Percentiles rank a stretch among this genome's conserved stretches.
These are phyloP conservation scores for Paralichthys olivaceus DNA, from an alignment of 2,113 vertebrate genomes.

Conservation along the genomic window DNA sequence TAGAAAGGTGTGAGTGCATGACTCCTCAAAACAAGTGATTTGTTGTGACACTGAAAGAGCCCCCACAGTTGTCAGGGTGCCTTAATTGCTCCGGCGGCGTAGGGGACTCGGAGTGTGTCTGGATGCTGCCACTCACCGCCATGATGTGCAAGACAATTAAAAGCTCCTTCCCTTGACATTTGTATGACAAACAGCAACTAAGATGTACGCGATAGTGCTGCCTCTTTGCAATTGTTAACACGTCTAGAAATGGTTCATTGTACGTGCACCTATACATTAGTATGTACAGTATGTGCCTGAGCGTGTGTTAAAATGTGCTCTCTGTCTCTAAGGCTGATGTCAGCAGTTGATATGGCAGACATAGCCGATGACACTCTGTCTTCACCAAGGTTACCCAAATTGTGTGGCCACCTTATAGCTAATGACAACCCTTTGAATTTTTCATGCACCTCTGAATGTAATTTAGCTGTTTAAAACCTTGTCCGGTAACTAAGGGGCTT, in stretches of 20 bases:
- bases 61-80: constrained; percentile 71
- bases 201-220: constrained; percentile 91
- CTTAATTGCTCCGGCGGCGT: constrained; percentile 81
- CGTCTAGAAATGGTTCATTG: constrained; percentile 71
- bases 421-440: constrained; percentile 92
- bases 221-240: constrained; percentile 92
- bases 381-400: constrained; percentile 97
- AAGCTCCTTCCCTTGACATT: constrained; percentile 91
- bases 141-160: constrained; percentile 89
- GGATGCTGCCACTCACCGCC: constrained; percentile 89
- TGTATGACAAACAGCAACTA: constrained; percentile 93
- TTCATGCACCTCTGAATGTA: constrained; percentile 92
- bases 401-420: constrained; percentile 90
- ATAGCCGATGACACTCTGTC: constrained; percentile 93
- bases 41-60: constrained; percentile 80
- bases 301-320: constrained; percentile 77
- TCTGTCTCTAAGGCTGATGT: constrained; percentile 88
- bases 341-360: constrained; percentile 92
- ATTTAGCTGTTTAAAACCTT: constrained; percentile 85
- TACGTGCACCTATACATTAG: constrained; percentile 10
- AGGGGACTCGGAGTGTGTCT: constrained; percentile 83
- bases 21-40: constrained; percentile 79
- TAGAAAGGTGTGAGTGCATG: constrained; percentile 73
- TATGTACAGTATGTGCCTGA: constrained; percentile 45
- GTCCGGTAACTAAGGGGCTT: constrained; percentile 48